phyloP scores from a whole-genome alignment of 2,113 vertebrate species.

The Eulemur rufifrons region DNA sequence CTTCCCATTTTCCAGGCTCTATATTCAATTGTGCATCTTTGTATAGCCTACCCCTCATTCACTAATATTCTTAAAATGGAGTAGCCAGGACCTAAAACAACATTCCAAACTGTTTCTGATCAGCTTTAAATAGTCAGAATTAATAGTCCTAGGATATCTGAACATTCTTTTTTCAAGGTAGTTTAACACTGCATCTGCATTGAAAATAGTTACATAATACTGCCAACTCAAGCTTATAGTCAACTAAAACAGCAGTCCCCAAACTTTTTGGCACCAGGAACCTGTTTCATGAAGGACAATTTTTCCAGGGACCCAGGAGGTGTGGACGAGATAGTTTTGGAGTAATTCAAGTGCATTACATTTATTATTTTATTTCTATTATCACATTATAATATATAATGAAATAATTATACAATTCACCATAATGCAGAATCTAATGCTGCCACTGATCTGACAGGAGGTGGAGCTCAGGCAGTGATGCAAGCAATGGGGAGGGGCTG shows the following conservation, averaged over 20 bases:
- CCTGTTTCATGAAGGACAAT: too few relatives aligned
- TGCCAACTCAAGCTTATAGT: neutral
- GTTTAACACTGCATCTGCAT: neutral
- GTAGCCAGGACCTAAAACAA: neutral
- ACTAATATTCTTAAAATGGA: conserved; percentile 46
- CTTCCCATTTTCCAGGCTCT: neutral
- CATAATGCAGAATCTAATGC: too few relatives aligned
- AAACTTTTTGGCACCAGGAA: too few relatives aligned
- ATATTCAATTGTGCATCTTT: neutral
- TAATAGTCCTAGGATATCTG: neutral
- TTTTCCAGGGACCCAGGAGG: too few relatives aligned
- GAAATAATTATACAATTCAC: too few relatives aligned
- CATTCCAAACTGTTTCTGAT: conserved; percentile 22
- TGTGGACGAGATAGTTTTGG: too few relatives aligned
- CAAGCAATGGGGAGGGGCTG: too few relatives aligned
- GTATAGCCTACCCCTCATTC: neutral
- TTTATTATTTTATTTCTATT: too few relatives aligned
- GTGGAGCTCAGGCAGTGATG: too few relatives aligned
- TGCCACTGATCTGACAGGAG: too few relatives aligned
- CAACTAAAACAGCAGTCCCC: neutral
- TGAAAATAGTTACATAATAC: neutral
- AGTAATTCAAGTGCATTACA: too few relatives aligned
- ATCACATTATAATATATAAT: too few relatives aligned
- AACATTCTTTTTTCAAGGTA: neutral
- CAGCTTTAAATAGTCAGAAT: neutral